These are phyloP conservation scores for Anneissia japonica DNA, from an alignment of 35 echinoderm and acorn worm genomes.

Conservation along the genomic window DNA sequence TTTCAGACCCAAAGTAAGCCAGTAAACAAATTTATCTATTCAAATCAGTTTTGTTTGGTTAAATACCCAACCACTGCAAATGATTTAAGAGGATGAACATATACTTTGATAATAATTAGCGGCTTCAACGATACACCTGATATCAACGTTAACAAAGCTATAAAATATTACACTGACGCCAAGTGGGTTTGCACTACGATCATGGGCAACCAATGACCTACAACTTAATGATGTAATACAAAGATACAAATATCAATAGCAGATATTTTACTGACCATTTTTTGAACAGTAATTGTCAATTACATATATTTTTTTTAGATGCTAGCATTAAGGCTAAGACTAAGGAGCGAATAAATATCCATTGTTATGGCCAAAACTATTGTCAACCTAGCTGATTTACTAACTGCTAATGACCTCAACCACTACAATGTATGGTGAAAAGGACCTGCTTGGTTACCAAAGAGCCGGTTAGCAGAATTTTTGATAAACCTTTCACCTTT, in stretches of 20 bases:
- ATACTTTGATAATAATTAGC: background rate
- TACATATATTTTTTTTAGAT: too few relatives aligned
- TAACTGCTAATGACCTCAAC: too few relatives aligned
- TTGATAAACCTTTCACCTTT: too few relatives aligned
- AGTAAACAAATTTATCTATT: background rate
- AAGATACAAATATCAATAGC: too few relatives aligned
- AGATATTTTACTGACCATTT: too few relatives aligned
- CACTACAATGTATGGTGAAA: too few relatives aligned
- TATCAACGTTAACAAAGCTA: background rate
- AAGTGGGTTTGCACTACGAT: background rate
- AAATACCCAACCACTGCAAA: background rate
- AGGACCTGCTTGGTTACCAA: too few relatives aligned
- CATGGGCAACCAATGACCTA: background rate
- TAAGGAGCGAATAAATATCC: background rate
- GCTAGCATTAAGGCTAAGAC: too few relatives aligned
- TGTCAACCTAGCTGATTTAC: background rate
- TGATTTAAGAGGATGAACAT: background rate
- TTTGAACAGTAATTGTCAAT: too few relatives aligned
- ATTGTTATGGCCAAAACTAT: background rate
- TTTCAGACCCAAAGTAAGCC: background rate
- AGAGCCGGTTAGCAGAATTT: too few relatives aligned
- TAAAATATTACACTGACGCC: background rate
- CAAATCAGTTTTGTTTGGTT: background rate
- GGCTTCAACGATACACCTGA: background rate
- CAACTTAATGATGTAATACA: background rate